Evolutionary conservation across 2,888 invertebrate genomes (phyloP).

Genomic region (Amiota minor): DNA sequence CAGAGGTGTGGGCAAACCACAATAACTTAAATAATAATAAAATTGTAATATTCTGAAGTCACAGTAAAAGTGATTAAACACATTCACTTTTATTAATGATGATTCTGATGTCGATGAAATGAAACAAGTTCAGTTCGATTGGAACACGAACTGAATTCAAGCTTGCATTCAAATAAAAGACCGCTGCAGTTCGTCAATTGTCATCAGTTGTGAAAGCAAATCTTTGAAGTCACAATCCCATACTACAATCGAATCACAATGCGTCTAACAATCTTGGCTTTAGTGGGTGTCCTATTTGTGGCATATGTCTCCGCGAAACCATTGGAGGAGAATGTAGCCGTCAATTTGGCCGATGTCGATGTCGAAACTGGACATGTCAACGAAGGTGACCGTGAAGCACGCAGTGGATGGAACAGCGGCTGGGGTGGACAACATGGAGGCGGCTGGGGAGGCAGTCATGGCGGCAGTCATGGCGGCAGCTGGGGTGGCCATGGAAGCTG

Average conservation of each 20-base stretch:
- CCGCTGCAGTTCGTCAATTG: conserved; percentile 10
- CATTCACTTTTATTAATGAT: no score
- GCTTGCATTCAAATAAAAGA: conserved; percentile 45
- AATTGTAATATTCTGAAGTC: no score
- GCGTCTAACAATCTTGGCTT: conserved; percentile 46
- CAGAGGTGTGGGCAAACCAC: no score
- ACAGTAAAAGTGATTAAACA: no score
- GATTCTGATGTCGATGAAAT: neutral
- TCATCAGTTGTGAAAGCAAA: conserved; percentile 43
- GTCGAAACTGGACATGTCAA: conserved; percentile 52
- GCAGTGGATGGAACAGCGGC: conserved; percentile 23
- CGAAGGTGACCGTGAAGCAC: conserved; percentile 50
- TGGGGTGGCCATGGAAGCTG: conserved; percentile 40
- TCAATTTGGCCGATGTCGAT: conserved; percentile 45
- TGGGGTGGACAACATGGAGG: conserved; percentile 40
- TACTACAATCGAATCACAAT: conserved; percentile 37
- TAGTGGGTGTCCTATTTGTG: conserved; percentile 43
- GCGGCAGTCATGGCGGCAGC: conserved; percentile 39
- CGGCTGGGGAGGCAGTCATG: conserved; percentile 41
- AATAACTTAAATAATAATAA: no score
- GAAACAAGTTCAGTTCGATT: neutral
- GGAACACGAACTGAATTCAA: neutral
- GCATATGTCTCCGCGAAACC: conserved; percentile 37
- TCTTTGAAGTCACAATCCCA: neutral
- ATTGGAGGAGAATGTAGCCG: conserved; percentile 27